phyloP scores from a whole-genome alignment of 2,888 invertebrate species.

The Creontiades dilutus region DNA sequence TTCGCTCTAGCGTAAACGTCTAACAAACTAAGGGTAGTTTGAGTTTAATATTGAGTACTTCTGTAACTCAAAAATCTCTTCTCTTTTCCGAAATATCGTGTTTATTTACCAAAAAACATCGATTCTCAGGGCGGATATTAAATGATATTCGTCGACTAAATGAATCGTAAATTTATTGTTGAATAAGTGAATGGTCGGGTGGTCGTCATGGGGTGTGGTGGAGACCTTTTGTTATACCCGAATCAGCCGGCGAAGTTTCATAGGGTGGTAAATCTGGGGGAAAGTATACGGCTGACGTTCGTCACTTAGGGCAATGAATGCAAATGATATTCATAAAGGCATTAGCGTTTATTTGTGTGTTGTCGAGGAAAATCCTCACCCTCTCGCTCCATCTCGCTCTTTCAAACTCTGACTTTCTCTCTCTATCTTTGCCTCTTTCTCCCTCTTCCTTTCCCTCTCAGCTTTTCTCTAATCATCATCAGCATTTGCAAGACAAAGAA shows the following conservation, averaged over 20 bases:
- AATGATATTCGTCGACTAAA: neutral
- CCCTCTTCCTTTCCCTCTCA: neutral
- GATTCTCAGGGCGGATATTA: neutral
- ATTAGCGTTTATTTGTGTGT: conserved; percentile 54
- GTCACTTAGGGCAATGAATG: conserved; percentile 58
- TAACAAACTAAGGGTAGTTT: no score
- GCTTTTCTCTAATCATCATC: conserved; percentile 60
- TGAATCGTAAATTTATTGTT: conserved; percentile 44
- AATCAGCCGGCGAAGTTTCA: conserved; percentile 18
- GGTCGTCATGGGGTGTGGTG: neutral
- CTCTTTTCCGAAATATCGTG: no score
- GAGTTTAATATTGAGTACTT: no score
- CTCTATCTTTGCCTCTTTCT: neutral
- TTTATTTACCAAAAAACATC: neutral
- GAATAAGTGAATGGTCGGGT: conserved; percentile 35
- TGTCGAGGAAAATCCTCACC: conserved; percentile 2
- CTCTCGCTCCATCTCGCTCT: neutral
- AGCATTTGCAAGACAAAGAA: conserved; percentile 65
- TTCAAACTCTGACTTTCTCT: neutral
- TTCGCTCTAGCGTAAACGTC: no score
- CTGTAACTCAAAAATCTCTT: no score
- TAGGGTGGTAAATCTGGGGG: conserved; percentile 57
- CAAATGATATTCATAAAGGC: conserved; percentile 64
- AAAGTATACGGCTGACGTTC: conserved; percentile 62
- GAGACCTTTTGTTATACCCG: conserved; percentile 37